phyloP scores from a whole-genome alignment of 2,797 vertebrate species.

The Loris lydekkerianus region DNA sequence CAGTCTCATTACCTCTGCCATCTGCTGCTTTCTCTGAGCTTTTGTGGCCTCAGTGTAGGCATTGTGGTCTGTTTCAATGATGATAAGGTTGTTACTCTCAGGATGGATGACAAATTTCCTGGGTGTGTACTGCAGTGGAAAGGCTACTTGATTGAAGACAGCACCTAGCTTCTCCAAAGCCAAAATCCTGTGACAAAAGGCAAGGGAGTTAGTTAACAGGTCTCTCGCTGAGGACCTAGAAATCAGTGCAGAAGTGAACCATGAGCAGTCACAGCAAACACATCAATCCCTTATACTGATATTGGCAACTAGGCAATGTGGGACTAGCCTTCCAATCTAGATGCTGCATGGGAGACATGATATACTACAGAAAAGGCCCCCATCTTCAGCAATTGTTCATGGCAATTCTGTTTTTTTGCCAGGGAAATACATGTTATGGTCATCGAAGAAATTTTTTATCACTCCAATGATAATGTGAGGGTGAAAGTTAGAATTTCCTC shows the following conservation, averaged over 20 bases:
- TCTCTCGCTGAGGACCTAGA: not conserved
- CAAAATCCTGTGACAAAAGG: conserved; percentile 92
- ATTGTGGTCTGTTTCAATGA: conserved; percentile 99
- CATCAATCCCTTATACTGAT: not conserved
- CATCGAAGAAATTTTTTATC: not conserved
- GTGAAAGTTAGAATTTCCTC: not conserved
- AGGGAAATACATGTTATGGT: not conserved
- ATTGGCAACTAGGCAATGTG: not conserved
- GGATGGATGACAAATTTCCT: conserved; percentile 99
- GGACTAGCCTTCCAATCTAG: not conserved
- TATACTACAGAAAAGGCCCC: not conserved
- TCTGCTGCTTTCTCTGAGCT: conserved; percentile 99
- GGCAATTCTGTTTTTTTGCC: not conserved
- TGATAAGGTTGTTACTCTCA: conserved; percentile 96
- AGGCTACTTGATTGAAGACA: conserved; percentile 99
- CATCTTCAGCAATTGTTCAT: not conserved
- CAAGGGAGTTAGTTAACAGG: conserved; percentile 46
- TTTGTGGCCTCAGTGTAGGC: conserved; percentile 99
- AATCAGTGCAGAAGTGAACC: not conserved
- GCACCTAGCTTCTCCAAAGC: conserved; percentile 98
- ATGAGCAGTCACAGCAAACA: not conserved
- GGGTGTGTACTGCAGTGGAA: conserved; percentile 97
- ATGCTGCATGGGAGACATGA: not conserved
- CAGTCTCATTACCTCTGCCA: conserved; percentile 94
- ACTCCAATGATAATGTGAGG: not conserved